phyloP scores from a whole-genome alignment of 2,888 invertebrate species.

The Helicoverpa assulta region DNA sequence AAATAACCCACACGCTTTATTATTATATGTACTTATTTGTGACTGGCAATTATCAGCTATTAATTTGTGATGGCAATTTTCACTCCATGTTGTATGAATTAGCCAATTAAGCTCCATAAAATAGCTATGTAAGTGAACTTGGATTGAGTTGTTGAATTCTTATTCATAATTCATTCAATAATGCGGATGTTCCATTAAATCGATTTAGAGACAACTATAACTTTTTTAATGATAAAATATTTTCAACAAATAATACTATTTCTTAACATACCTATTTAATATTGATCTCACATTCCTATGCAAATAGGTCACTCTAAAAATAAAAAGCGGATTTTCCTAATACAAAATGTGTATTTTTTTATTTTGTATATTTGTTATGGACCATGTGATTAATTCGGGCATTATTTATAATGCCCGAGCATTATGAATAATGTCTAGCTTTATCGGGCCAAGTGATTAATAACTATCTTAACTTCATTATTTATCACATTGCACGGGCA shows the following conservation, averaged over 20 bases:
- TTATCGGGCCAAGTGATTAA: no score
- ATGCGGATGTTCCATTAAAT: no score
- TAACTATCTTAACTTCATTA: no score
- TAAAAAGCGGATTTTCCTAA: conserved; percentile 17
- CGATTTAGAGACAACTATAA: no score
- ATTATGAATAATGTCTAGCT: no score
- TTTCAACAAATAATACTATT: conserved; percentile 6
- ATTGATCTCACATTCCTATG: background rate
- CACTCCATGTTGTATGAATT: background rate
- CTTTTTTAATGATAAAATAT: background rate
- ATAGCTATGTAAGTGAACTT: background rate
- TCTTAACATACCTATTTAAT: conserved; percentile 14
- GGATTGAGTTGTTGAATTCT: background rate
- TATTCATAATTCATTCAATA: background rate
- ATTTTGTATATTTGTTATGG: background rate
- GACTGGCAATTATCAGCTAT: conserved; percentile 6
- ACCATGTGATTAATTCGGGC: no score
- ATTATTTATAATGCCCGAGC: no score
- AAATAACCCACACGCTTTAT: conserved; percentile 27
- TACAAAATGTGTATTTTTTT: background rate
- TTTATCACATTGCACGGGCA: no score
- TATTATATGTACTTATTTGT: conserved; percentile 3
- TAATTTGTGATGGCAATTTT: background rate
- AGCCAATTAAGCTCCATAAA: background rate
- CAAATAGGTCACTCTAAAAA: conserved; percentile 25